These are phyloP conservation scores for Actias luna DNA, from an alignment of 2,888 invertebrate genomes.

Conservation along the genomic window DNA sequence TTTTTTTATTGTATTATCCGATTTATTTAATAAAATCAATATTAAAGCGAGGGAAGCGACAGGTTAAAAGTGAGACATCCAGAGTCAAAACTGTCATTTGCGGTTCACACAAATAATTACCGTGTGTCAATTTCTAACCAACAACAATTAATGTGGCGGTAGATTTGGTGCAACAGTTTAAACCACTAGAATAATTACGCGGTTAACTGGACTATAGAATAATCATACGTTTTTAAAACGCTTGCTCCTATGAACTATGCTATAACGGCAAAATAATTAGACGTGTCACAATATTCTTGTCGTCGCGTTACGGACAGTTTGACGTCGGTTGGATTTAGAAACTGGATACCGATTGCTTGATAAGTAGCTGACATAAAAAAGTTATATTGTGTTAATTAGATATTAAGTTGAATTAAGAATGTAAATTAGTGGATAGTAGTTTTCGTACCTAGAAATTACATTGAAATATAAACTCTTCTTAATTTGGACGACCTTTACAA, in stretches of 20 bases:
- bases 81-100: too few species aligned
- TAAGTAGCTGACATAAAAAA: constrained; percentile 47
- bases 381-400: constrained; percentile 54
- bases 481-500: too few species aligned
- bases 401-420: constrained; percentile 24
- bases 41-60: too few species aligned
- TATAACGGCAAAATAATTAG: constrained; percentile 58
- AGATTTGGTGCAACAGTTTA: too few species aligned
- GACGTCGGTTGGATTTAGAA: constrained; percentile 61
- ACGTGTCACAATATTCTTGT: constrained; percentile 73
- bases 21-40: too few species aligned
- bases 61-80: too few species aligned
- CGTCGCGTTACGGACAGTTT: constrained; percentile 60
- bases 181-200: too few species aligned
- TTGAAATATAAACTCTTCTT: not conserved
- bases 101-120: too few species aligned
- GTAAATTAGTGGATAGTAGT: not conserved
- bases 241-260: constrained; percentile 18
- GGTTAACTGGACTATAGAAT: too few species aligned
- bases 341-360: constrained; percentile 42
- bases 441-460: not conserved
- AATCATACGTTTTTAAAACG: not conserved
- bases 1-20: too few species aligned
- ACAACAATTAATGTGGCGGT: too few species aligned
- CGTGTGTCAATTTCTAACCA: too few species aligned